A percentile compares a stretch with the other conserved stretches of the same genome.
These are phyloP conservation scores for Fulica atra DNA, from an alignment of 2,113 vertebrate genomes.

Conservation along the genomic window DNA sequence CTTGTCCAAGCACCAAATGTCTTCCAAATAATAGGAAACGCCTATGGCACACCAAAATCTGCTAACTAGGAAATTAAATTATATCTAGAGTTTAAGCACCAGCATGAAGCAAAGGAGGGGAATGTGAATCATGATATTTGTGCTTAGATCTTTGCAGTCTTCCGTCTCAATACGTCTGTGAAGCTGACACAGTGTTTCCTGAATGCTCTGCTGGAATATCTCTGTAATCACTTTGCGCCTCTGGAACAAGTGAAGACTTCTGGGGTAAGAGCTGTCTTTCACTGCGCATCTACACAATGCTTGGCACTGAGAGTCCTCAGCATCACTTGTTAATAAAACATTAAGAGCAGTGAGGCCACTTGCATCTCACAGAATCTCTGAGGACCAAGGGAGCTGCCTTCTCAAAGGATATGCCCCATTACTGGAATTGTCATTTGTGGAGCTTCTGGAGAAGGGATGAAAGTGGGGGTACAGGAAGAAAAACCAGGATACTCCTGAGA, in stretches of 20 bases:
- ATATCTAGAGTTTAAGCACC: not conserved
- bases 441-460: not conserved
- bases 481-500: not conserved
- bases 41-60: not conserved
- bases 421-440: not conserved
- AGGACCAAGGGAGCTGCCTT: fast-evolving
- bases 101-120: not conserved
- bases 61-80: not conserved
- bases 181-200: not conserved
- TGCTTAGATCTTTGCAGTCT: not conserved
- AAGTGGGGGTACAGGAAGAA: not conserved
- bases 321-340: not conserved
- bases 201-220: not conserved
- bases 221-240: not conserved
- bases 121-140: not conserved
- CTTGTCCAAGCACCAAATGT: not conserved
- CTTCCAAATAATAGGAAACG: not conserved
- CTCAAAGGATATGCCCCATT: not conserved
- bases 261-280: not conserved
- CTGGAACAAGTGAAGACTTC: not conserved
- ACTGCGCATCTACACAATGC: not conserved
- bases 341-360: not conserved
- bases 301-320: not conserved
- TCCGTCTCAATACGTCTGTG: not conserved
- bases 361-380: not conserved